phyloP scores from a whole-genome alignment of 2,888 invertebrate genomes.

The Flabesymbios commensalis region DNA sequence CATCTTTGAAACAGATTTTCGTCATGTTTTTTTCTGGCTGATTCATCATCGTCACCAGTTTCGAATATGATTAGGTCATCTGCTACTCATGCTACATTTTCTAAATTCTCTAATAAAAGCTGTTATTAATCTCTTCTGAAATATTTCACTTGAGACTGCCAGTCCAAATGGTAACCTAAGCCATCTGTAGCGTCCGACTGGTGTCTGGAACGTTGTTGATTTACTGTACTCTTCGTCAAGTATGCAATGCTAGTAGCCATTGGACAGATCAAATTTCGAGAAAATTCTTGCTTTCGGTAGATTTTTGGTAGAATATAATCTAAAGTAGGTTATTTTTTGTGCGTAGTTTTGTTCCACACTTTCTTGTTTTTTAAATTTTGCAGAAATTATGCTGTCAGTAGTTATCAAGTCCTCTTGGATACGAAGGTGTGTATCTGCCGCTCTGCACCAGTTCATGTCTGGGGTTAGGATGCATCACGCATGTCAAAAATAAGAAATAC shows the following conservation, averaged over 20 bases:
- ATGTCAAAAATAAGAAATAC: no score
- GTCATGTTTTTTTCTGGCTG: neutral
- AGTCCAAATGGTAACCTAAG: constrained; percentile 14
- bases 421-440: no score
- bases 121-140: constrained; percentile 14
- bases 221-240: constrained; percentile 11
- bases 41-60: neutral
- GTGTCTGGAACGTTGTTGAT: constrained; percentile 18
- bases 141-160: constrained; percentile 12
- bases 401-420: no score
- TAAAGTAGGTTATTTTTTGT: constrained; percentile 6
- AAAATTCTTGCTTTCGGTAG: constrained; percentile 9
- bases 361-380: no score
- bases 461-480: no score
- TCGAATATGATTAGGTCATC: constrained; percentile 20
- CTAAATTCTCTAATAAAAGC: constrained; percentile 7
- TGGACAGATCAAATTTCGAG: constrained; percentile 12
- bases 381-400: no score
- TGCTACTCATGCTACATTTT: constrained; percentile 7
- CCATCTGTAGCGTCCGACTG: constrained; percentile 20
- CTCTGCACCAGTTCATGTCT: no score
- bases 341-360: no score
- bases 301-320: constrained; percentile 19
- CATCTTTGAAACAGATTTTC: constrained; percentile 8
- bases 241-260: constrained; percentile 15